Evolutionary conservation across 2,888 invertebrate species (phyloP).

Genomic region (Agapostemon virescens): DNA sequence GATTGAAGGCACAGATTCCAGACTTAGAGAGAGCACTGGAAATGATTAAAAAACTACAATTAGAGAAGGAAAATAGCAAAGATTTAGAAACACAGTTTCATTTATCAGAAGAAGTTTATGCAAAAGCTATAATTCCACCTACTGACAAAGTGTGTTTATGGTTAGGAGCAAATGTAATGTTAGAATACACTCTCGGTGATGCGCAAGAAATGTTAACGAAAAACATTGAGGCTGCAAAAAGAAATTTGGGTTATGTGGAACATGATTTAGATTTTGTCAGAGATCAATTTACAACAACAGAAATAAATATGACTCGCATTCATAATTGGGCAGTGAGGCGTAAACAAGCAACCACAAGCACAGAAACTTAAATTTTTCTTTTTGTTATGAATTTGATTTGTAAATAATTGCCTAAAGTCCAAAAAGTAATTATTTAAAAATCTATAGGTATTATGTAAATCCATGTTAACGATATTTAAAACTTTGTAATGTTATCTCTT

Average conservation of each 20-base stretch:
- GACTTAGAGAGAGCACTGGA: slow-evolving; percentile 94
- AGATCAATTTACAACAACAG: slow-evolving; percentile 98
- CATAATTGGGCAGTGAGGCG: slow-evolving; percentile 99
- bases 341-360: slow-evolving; percentile 86
- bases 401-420: slow-evolving; percentile 56
- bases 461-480: neutral
- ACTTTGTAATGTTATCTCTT: neutral
- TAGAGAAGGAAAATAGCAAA: slow-evolving; percentile 85
- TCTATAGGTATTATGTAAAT: slow-evolving; percentile 1
- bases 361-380: slow-evolving; percentile 70
- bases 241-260: slow-evolving; percentile 91
- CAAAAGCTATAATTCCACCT: slow-evolving; percentile 92
- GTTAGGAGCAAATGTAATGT: slow-evolving; percentile 97
- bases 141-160: slow-evolving; percentile 93
- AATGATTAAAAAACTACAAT: slow-evolving; percentile 93
- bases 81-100: slow-evolving; percentile 94
- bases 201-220: slow-evolving; percentile 91
- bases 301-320: slow-evolving; percentile 99
- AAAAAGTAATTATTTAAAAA: slow-evolving; percentile 36
- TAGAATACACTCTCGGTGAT: slow-evolving; percentile 96
- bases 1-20: slow-evolving; percentile 95
- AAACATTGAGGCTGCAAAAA: slow-evolving; percentile 91
- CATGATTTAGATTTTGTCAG: slow-evolving; percentile 96
- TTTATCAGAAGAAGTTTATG: slow-evolving; percentile 93
- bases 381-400: slow-evolving; percentile 31